These are phyloP conservation scores for Tragelaphus eurycerus DNA, from an alignment of 2,797 vertebrate species.

Conservation along the genomic window DNA sequence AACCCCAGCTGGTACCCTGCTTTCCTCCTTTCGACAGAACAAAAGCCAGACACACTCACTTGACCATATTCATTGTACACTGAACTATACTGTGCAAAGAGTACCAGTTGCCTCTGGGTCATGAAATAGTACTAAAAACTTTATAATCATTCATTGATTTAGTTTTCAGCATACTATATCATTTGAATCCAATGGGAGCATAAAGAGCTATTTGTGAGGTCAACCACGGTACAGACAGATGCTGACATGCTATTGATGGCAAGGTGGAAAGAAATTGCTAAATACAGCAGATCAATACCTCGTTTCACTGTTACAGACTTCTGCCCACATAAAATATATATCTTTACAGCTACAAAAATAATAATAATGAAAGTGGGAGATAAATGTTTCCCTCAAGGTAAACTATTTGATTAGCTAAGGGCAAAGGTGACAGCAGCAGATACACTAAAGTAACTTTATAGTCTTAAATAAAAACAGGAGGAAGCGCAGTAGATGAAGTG, in stretches of 20 bases:
- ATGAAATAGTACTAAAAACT: conserved; percentile 96
- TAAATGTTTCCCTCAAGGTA: conserved; percentile 98
- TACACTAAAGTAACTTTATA: conserved; percentile 86
- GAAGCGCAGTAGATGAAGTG: conserved; percentile 80
- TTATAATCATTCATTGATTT: conserved; percentile 99
- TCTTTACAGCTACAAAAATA: conserved; percentile 94
- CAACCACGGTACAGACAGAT: conserved; percentile 92
- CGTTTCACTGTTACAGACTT: conserved; percentile 95
- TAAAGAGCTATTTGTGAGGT: conserved; percentile 95
- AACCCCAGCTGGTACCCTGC: not conserved
- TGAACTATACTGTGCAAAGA: conserved; percentile 86
- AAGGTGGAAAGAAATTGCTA: conserved; percentile 97
- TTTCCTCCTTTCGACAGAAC: not conserved
- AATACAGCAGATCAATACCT: conserved; percentile 99
- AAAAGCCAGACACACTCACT: conserved; percentile 63
- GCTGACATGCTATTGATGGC: conserved; percentile 97
- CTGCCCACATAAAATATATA: conserved; percentile 95
- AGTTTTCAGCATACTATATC: conserved; percentile 98
- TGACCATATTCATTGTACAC: conserved; percentile 83
- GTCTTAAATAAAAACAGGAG: conserved; percentile 88
- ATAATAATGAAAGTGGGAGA: conserved; percentile 92
- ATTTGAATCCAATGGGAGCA: conserved; percentile 97
- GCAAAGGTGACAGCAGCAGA: conserved; percentile 89
- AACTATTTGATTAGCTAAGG: conserved; percentile 98
- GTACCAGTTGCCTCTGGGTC: conserved; percentile 87